Evolutionary conservation across 2,888 invertebrate genomes (phyloP), one percentile per base, ranked within the genome.

Genomic region (Xanthia togata): DNA sequence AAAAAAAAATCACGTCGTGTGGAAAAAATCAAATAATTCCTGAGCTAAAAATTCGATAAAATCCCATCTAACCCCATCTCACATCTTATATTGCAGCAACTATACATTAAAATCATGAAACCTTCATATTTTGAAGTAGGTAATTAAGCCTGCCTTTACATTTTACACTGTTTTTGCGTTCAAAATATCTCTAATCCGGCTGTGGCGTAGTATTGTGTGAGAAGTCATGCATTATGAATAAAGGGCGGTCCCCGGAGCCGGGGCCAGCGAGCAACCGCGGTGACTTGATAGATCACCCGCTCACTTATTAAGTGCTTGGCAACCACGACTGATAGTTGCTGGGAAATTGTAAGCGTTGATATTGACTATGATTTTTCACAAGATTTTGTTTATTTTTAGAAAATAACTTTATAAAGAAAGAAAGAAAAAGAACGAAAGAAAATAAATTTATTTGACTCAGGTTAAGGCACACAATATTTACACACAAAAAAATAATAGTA

Each of bases 221-320:
- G 91, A 89, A 87, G 88, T 89, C 92, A 91, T 93, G 89, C 91
- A 94, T 94, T 93, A 93, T 94, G 91, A 91, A 93, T 91, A 79
- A 86, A 87, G 87, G 83, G 85, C 76, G 89, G 88, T 89, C 88
- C 88, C 78, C 55, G 84, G 83, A 84, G 88, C 87, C 83, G 64
- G 84, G 85, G 82, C 84, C 9, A 68, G 83, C 73, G 74, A 72
- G 84, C 71, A 64, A 72, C 77, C 71, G 87, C 83, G 90, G 90
- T 82, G 73, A 87, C 89, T 90, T 93, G 94, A 94, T 94, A 92
- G 93, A 94, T 94, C 90, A 89, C 87, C 53, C 68, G 41, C 53
- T 44, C 35, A 67, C 79, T 80, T 86, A 83, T 86, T 85, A 81
- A 62, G 76, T 73, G 79, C 59, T 78, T 70, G 71, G 67, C 67